Evolutionary conservation across 2,888 invertebrate species (phyloP).

Genomic region (Seira ritae): DNA sequence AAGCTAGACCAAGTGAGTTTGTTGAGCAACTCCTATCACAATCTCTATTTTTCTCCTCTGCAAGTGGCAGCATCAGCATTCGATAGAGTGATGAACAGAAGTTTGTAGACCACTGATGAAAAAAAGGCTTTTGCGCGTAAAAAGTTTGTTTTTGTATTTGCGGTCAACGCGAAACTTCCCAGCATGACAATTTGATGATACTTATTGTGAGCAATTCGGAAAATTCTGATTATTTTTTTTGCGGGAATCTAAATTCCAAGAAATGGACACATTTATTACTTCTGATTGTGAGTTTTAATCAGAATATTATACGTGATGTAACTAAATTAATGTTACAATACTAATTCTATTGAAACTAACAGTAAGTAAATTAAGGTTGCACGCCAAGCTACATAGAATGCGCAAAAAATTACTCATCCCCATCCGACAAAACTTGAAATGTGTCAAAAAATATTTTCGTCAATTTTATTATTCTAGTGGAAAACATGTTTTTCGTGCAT

Average conservation of each 20-base stretch:
- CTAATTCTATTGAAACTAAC: no score
- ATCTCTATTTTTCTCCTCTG: constrained; percentile 41
- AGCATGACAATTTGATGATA: constrained; percentile 60
- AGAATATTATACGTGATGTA: no score
- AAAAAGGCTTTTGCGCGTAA: constrained; percentile 42
- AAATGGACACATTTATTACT: background rate
- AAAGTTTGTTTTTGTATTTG: constrained; percentile 50
- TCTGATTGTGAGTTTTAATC: no score
- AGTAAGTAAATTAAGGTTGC: no score
- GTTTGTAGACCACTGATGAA: constrained; percentile 45
- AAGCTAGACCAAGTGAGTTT: constrained; percentile 26
- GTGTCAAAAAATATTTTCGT: no score
- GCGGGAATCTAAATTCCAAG: background rate
- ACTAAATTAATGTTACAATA: no score
- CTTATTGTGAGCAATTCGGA: constrained; percentile 43
- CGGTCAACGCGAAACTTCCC: constrained; percentile 61
- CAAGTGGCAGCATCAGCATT: constrained; percentile 39
- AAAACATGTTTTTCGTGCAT: constrained; percentile 40
- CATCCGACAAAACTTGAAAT: no score
- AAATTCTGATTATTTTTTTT: constrained; percentile 44
- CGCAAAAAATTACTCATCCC: no score
- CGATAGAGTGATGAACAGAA: constrained; percentile 17
- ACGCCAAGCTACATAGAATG: no score
- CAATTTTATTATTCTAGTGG: no score
- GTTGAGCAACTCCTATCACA: constrained; percentile 44